Evolutionary conservation across 2,113 vertebrate genomes (phyloP), one percentile per base, ranked within the genome.

Genomic region (Holacanthus passer): DNA sequence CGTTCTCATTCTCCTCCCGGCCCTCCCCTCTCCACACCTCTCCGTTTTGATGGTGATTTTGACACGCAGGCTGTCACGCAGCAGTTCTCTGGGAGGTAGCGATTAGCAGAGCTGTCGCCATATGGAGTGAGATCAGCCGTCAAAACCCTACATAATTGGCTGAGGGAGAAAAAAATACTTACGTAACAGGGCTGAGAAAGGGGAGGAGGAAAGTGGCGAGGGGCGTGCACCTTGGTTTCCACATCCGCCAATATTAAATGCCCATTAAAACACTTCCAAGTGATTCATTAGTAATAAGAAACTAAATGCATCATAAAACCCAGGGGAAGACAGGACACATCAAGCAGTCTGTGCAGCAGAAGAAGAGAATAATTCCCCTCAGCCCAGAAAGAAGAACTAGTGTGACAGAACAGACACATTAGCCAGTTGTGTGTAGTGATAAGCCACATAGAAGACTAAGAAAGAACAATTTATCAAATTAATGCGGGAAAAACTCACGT

Each of bases 101-200:
- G 91, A 91, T 92, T 92, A 93, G 88, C 89, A 85, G 81, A 79
- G 83, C 91, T 87, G 77, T 82, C 60, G 70, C 89, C 93, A 89
- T 92, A 91, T 87, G 90, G 90, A 87, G 88, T 84, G 88, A 92
- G 90, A 92, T 88, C 88, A 89, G 85, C 81, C 83, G 62, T 90
- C 91, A 86, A 83, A 93, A 80, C 76, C 89, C 55, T 3, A 77
- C 84, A 75, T 92, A 91, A 92, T 91, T 92, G 87, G 79, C 88
- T 77, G 24, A 19, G 68, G 47, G 79, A 84, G 79, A 84, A 77
- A 88, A 87, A 16, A 90, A 78, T 59, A 27, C 56, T 87, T 88
- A 59, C 35, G 43, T 83, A 84, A 91, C 20, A 11, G 7, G 37
- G 47, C 66, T 72, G 73, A 58, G 60, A 71, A 59, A 41, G 47